Base-by-base conservation (phyloP, 2,888 invertebrate genomes). In the Conomelus anceps region DNA sequence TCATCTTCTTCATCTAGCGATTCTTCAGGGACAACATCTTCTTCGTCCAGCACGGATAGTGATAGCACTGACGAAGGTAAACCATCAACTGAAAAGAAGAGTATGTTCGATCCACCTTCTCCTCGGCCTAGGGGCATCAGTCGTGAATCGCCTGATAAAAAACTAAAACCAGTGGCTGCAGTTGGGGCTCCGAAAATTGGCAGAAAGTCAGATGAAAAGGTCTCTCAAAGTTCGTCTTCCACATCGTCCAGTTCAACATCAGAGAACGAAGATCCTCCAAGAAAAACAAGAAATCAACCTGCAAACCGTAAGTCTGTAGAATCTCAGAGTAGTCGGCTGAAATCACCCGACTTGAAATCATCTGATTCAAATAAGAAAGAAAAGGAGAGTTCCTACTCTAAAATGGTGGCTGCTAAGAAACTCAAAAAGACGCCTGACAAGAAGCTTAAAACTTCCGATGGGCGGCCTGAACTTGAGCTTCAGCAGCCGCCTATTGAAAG, bases 381-480 rank as follows among this genome's bases (percentile, higher is more conserved):
- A 4, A 84, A 90, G 86, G 91, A 90, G 89, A 91, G 91, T 90
- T 91, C 91, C 85, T 91, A 90, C 89, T 91, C 91, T 89, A 91
- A 92, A 90, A 91, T 91, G 91, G 92, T 91, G 92, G 93, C 92
- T 92, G 93, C 93, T 92, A 94, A 94, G 93, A 94, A 94, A 93
- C 93, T 93, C 93, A 95, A 94, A 93, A 96, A 95, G 95, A 95
- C 95, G 95, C 95, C 96, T 93, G 96, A 96, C 94, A 96, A 96
- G 96, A 96, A 96, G 96, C 96, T 96, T 95, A 96, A 96, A 96
- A 96, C 96, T 96, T 96, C 96, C 96, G 96, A 96, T 95, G 95
- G 95, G 96, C 95, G 95, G 95, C 95, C 95, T 95, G 96, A 95
- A 95, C 95, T 94, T 94, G 94, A 95, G 95, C 94, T 95, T 95